Conservation (phyloP, 2,797 vertebrate species). For the Hemibagrus guttatus region DNA sequence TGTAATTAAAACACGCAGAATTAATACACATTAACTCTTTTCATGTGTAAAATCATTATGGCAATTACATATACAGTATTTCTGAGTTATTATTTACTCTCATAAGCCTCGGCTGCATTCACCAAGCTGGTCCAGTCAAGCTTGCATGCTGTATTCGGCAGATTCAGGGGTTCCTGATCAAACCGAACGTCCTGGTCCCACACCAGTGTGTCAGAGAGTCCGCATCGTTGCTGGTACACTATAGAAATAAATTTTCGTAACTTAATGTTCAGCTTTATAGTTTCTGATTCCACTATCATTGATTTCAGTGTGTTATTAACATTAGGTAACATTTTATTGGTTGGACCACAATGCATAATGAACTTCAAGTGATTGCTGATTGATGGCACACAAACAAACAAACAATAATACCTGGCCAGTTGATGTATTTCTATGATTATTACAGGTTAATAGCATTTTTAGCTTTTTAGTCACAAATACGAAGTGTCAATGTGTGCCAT, state of each 20-base stretch:
- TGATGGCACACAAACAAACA: too few species aligned
- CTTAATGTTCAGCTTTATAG: neutral
- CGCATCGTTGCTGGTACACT: constrained; percentile 34
- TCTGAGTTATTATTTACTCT: constrained; percentile 64
- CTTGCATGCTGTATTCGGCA: constrained; percentile 64
- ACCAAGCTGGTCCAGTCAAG: constrained; percentile 79
- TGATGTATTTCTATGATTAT: too few species aligned
- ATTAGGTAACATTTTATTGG: neutral
- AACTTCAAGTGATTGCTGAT: neutral
- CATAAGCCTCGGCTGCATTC: constrained; percentile 73
- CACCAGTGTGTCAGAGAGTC: constrained; percentile 19
- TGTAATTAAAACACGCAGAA: neutral
- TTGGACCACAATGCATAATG: neutral
- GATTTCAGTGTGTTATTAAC: neutral
- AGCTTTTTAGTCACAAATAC: neutral
- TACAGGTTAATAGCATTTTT: too few species aligned
- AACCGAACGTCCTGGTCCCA: constrained; percentile 33
- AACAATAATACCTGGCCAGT: too few species aligned
- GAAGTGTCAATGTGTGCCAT: neutral
- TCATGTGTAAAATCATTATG: neutral
- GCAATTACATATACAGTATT: neutral
- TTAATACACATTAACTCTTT: neutral
- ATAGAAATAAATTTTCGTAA: neutral
- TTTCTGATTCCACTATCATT: neutral
- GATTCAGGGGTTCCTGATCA: constrained; percentile 70